Conservation (phyloP, 1,140 invertebrate genomes). For the Aphaenogaster ashmeadi region DNA sequence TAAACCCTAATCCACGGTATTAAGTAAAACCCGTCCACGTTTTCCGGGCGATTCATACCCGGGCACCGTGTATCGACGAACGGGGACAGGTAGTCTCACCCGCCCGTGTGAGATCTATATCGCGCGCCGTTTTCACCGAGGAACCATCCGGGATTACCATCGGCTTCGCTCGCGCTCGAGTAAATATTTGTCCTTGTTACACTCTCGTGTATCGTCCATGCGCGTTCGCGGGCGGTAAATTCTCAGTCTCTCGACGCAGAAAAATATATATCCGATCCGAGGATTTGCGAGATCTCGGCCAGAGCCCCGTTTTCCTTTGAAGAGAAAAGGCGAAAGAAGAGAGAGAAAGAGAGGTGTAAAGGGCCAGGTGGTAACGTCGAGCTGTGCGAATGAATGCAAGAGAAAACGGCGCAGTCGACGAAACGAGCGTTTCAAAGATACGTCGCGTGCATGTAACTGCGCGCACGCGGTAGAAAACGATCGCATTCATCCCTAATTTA, state of each 20-base stretch:
- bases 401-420: constrained; percentile 1
- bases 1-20: constrained; percentile 83
- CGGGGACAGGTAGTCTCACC: constrained; percentile 71
- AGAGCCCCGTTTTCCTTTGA: constrained; percentile 1
- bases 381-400: constrained; percentile 8
- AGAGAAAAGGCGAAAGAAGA: neutral
- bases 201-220: constrained; percentile 55
- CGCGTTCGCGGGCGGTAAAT: constrained; percentile 44
- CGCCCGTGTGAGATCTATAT: constrained; percentile 75
- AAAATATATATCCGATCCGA: constrained; percentile 34
- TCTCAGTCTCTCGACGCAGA: neutral
- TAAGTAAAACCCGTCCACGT: constrained; percentile 83
- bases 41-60: constrained; percentile 75
- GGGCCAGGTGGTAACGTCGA: neutral
- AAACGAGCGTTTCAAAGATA: neutral
- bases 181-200: constrained; percentile 81
- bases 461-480: constrained; percentile 38
- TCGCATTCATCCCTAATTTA: constrained; percentile 31
- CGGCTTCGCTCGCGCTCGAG: constrained; percentile 64
- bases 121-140: constrained; percentile 62
- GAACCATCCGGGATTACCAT: constrained; percentile 50
- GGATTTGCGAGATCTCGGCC: constrained; percentile 56
- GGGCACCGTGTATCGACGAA: constrained; percentile 40
- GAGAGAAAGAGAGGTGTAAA: constrained; percentile 6
- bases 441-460: constrained; percentile 43